Percentiles rank a stretch among this genome's conserved stretches.
These are phyloP conservation scores for Drosophila erecta DNA, from an alignment of 1,140 invertebrate genomes.

Conservation along the genomic window DNA sequence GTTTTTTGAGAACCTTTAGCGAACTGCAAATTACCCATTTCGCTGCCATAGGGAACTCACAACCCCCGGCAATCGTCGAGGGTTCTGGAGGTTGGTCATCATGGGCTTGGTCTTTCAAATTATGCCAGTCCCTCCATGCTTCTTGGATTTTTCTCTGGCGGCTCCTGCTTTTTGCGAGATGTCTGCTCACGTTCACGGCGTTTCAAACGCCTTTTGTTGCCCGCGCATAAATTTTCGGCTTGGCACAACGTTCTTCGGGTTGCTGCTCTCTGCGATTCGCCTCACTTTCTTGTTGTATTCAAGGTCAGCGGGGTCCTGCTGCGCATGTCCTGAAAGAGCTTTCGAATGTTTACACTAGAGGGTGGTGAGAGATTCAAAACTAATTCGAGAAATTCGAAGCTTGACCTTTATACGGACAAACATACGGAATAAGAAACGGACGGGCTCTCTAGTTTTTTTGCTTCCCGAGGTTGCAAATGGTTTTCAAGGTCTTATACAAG, in stretches of 20 bases:
- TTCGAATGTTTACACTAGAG: slow-evolving; percentile 1
- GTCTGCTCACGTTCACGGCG: slow-evolving; percentile 19
- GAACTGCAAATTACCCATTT: slow-evolving; percentile 75
- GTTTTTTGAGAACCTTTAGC: slow-evolving; percentile 49
- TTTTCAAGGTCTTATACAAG: too few species aligned
- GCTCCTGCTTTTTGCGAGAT: slow-evolving; percentile 6
- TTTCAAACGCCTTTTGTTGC: slow-evolving; percentile 42
- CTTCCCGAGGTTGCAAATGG: too few species aligned
- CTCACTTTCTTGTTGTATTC: slow-evolving; percentile 37
- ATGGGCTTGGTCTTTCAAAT: slow-evolving; percentile 32
- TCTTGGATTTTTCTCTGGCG: slow-evolving; percentile 31
- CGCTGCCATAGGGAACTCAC: slow-evolving; percentile 5
- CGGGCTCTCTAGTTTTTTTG: too few species aligned
- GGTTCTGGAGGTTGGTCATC: slow-evolving; percentile 44
- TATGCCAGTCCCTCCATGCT: slow-evolving; percentile 49
- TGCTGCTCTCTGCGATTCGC: slow-evolving; percentile 31
- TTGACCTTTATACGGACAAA: too few species aligned
- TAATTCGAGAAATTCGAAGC: not conserved
- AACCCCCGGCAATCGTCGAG: slow-evolving; percentile 64
- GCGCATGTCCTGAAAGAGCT: slow-evolving; percentile 64
- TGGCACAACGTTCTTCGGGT: slow-evolving; percentile 60
- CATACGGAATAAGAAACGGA: too few species aligned
- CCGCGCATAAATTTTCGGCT: slow-evolving; percentile 32
- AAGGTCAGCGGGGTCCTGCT: slow-evolving; percentile 51
- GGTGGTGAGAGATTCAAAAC: slow-evolving; percentile 3